Conservation (phyloP, 2,888 invertebrate species). For the Shargacucullia verbasci region DNA sequence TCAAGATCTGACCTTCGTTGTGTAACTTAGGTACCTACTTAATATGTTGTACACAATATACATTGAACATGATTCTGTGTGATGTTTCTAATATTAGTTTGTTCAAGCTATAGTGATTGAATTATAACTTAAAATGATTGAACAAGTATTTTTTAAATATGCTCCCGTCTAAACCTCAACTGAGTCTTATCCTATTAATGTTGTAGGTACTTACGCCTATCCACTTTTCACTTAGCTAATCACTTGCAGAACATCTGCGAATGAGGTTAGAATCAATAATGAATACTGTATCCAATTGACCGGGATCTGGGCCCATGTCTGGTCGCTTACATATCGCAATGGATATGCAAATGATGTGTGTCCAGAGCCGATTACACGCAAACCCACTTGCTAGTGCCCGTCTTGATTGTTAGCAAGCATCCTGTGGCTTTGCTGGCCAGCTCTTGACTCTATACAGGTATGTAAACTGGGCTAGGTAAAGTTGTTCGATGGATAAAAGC, state of each 20-base stretch:
- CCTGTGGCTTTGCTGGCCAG: conserved; percentile 47
- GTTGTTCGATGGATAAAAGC: neutral
- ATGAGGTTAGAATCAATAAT: conserved; percentile 60
- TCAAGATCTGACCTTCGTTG: too few species aligned
- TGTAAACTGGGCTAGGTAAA: conserved; percentile 37
- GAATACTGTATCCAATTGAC: conserved; percentile 66
- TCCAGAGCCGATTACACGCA: conserved; percentile 76
- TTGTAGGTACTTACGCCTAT: conserved; percentile 8
- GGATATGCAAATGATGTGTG: conserved; percentile 76
- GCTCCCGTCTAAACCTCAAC: too few species aligned
- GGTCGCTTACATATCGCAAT: conserved; percentile 64
- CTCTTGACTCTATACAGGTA: conserved; percentile 37
- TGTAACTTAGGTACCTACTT: too few species aligned
- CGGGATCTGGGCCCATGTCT: conserved; percentile 37
- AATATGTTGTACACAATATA: too few species aligned
- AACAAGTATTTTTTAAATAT: too few species aligned
- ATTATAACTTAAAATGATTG: too few species aligned
- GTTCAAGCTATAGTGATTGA: too few species aligned
- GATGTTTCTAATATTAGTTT: too few species aligned
- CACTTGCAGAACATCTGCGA: conserved; percentile 20
- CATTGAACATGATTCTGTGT: too few species aligned
- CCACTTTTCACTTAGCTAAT: conserved; percentile 2
- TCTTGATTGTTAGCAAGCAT: conserved; percentile 67
- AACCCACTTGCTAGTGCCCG: conserved; percentile 69
- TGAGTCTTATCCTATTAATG: too few species aligned